Base-by-base conservation (phyloP, 2,797 vertebrate species). In the Oophaga sylvatica region DNA sequence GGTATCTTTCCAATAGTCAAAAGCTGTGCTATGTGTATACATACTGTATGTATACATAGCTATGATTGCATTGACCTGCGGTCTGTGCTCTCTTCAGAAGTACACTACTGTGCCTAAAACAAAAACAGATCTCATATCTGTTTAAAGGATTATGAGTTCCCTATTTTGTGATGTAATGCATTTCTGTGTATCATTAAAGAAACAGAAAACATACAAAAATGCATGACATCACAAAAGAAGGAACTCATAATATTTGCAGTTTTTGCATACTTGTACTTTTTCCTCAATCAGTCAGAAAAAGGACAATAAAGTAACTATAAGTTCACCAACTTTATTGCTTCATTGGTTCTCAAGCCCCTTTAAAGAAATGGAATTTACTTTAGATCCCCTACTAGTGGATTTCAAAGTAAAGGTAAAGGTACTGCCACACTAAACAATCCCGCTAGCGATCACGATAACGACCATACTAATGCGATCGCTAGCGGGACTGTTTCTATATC, bases 321-420 rank as follows among this genome's bases (percentile, higher is more conserved):
- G 53, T 77, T 68, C 35, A 78, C 31, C 19, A 31, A 71, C 80
- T 80, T 78, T 84, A 84, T 31, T 84, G 81, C 81, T 84, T 31
- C 63, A 53, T 80, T 71, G 63, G 29, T 57, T 57, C 81, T 87
- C 76, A 29, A 83, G 48, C 53, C 57, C 53, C 22, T 80, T 56
- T 62, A 62, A 15, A 81, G 2, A 45, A 41, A 80, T 31, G 20
- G 31, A 81, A 63, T 62, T 63, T 22, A 41, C 79, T 45, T 41
- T 63, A 3, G n/a, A 63, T 63, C 35, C 59, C 41, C 59, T 63
- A 26, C 79, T 35, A 45, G 45, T 56, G 22, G 11, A 56, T 77
- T 63, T 68, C 26, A 80, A 62, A 75, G n/a, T 45, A 65, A 56
- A 81, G 68, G 68, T 85, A n/a, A n/a, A n/a, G n/a, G n/a, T n/a